Percentiles rank a stretch among this genome's conserved stretches.
Conservation (phyloP, 2,797 vertebrate genomes). For the Ispidina lecontei region DNA sequence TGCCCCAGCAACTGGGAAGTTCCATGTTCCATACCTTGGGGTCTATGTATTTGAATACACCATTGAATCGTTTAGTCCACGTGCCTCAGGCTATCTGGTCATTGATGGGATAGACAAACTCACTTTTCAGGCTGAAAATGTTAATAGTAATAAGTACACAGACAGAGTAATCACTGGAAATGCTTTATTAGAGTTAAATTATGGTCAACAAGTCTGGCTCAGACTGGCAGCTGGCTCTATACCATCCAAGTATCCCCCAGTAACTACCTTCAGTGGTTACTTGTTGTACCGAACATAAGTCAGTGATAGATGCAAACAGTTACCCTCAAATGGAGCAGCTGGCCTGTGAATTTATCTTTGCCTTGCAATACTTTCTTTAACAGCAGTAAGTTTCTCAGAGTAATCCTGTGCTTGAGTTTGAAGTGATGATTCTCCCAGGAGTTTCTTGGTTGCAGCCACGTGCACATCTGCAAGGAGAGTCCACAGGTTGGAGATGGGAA, state of each 20-base stretch:
- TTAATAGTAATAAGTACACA: conserved; percentile 54
- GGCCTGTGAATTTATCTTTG: neutral
- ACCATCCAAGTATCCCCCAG: conserved; percentile 79
- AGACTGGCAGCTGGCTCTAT: conserved; percentile 78
- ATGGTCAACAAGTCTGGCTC: conserved; percentile 85
- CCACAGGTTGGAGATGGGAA: neutral
- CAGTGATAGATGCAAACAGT: neutral
- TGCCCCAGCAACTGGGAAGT: conserved; percentile 80
- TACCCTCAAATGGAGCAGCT: neutral
- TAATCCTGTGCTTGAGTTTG: neutral
- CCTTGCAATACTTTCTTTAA: neutral
- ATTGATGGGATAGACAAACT: conserved; percentile 82
- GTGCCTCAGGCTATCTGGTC: conserved; percentile 81
- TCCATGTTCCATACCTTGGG: conserved; percentile 81
- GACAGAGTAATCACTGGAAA: conserved; percentile 80
- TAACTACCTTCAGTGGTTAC: conserved; percentile 83
- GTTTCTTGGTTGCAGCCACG: neutral
- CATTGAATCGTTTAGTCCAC: conserved; percentile 79
- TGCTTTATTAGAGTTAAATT: conserved; percentile 83
- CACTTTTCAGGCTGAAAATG: conserved; percentile 79
- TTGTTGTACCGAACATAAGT: conserved; percentile 82
- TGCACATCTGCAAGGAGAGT: neutral
- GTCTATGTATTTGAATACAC: conserved; percentile 84
- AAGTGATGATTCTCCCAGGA: neutral
- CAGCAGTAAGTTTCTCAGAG: neutral